A percentile compares a stretch with the other conserved stretches of the same genome.
These are phyloP conservation scores for Chroicocephalus ridibundus DNA, from an alignment of 2,113 vertebrate genomes.

Conservation along the genomic window DNA sequence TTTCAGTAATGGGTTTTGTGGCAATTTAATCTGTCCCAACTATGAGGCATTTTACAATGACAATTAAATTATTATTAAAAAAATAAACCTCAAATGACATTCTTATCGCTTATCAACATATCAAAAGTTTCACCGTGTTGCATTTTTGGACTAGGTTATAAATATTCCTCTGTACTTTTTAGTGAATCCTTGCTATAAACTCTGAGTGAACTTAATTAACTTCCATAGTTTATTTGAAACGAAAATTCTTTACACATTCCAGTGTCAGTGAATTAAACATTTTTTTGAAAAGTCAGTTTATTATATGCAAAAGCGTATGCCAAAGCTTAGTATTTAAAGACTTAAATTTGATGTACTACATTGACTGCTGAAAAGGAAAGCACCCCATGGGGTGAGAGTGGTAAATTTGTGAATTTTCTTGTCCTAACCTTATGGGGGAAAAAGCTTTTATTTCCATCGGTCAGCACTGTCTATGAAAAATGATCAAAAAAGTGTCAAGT, in stretches of 20 bases:
- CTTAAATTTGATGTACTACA: constrained; percentile 61
- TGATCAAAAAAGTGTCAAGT: constrained; percentile 72
- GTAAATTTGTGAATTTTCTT: constrained; percentile 37
- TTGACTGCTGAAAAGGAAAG: constrained; percentile 49
- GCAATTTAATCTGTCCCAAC: constrained; percentile 82
- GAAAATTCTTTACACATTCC: constrained; percentile 63
- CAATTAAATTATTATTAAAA: constrained; percentile 84
- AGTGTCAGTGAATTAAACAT: constrained; percentile 53
- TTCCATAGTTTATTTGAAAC: constrained; percentile 70
- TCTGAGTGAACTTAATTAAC: constrained; percentile 77
- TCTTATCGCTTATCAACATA: constrained; percentile 79
- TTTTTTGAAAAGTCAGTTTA: constrained; percentile 63
- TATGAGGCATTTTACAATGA: constrained; percentile 81
- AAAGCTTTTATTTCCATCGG: constrained; percentile 51
- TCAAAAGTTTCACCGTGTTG: constrained; percentile 71
- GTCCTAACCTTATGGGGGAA: background rate
- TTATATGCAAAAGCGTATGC: constrained; percentile 52
- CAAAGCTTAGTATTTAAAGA: constrained; percentile 71
- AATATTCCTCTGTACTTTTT: constrained; percentile 64
- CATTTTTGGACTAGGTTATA: constrained; percentile 59
- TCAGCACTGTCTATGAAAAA: constrained; percentile 69
- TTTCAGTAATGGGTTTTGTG: constrained; percentile 79
- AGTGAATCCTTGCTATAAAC: constrained; percentile 68
- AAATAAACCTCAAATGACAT: constrained; percentile 78
- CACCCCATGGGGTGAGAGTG: constrained; percentile 2